Percentiles rank a stretch among this genome's conserved stretches.
phyloP scores from a whole-genome alignment of 2,888 invertebrate species.

The Hypsopygia costalis region DNA sequence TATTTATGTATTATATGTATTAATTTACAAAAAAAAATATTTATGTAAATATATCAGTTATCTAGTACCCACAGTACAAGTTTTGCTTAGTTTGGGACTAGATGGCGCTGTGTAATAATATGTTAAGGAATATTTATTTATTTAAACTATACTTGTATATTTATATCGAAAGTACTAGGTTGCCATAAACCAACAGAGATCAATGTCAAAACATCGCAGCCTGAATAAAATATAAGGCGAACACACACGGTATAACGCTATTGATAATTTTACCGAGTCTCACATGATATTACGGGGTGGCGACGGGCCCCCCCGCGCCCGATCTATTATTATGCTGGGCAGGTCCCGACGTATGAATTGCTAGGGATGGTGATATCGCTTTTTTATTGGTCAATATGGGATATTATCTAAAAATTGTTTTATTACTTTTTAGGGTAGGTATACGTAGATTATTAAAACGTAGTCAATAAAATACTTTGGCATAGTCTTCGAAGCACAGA shows the following conservation, averaged over 20 bases:
- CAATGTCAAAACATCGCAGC: slow-evolving; percentile 52
- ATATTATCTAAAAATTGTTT: not conserved
- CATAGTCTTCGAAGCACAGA: no score
- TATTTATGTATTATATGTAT: no score
- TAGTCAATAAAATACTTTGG: no score
- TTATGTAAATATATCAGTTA: no score
- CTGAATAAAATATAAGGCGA: slow-evolving; percentile 71
- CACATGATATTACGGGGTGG: slow-evolving; percentile 74
- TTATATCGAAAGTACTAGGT: no score
- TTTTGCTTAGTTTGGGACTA: no score
- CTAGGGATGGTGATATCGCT: slow-evolving; percentile 48
- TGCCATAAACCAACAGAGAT: slow-evolving; percentile 39
- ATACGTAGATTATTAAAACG: not conserved
- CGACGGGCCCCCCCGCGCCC: slow-evolving; percentile 56
- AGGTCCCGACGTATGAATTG: slow-evolving; percentile 56
- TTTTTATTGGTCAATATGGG: slow-evolving; percentile 8
- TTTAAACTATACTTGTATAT: no score
- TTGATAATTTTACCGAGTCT: slow-evolving; percentile 76
- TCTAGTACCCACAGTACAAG: no score
- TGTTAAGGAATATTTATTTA: no score
- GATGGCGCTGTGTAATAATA: no score
- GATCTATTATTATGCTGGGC: slow-evolving; percentile 75
- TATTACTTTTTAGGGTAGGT: not conserved
- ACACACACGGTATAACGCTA: slow-evolving; percentile 65
- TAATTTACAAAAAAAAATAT: no score